Evolutionary conservation across 2,797 vertebrate species (phyloP), one percentile per base, ranked within the genome.

Genomic region (Sebastes trivittatus): DNA sequence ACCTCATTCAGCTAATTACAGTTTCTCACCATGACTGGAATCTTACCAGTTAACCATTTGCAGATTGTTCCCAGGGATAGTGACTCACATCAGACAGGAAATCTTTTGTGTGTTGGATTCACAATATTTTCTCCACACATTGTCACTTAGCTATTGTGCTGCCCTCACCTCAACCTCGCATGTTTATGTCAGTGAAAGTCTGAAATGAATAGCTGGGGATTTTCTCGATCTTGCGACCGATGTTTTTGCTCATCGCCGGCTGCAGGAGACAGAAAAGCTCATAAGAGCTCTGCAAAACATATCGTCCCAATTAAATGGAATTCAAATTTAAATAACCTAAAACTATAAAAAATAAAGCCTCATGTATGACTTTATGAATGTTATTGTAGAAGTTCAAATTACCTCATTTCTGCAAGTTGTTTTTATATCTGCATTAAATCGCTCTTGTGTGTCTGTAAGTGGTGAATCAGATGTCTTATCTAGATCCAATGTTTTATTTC

Each of bases 141-240:
- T 93, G 88, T 94, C 89, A 89, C 93, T 92, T 54, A 54, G 18
- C 46, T 87, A 86, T 84, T 13, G 38, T 38, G 27, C 79, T 90
- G 88, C 75, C 85, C 82, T 91, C 81, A 82, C 74, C 81, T 72
- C 90, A 87, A 82, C 79, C 86, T 88, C 38, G 8, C 8, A 30
- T 85, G 80, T 89, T 80, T 85, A 30, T 91, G 84, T 91, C 72
- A 93, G 87, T 91, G 91, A 90, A 89, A 94, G 93, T 92, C 82
- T 92, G 91, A 95, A 61, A 95, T 94, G 95, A 96, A 94, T 94
- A 72, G 83, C 76, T 82, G 94, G 95, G 95, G 94, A 93, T 92
- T 96, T 96, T 95, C 82, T 88, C 62, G 22, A 2, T 75, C 64
- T 83, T n/a, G 71, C 30, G 34, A 67, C 72, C 38, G 25, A 61